Conservation (phyloP, 1,140 invertebrate genomes). For the Lepeophtheirus salmonis region DNA sequence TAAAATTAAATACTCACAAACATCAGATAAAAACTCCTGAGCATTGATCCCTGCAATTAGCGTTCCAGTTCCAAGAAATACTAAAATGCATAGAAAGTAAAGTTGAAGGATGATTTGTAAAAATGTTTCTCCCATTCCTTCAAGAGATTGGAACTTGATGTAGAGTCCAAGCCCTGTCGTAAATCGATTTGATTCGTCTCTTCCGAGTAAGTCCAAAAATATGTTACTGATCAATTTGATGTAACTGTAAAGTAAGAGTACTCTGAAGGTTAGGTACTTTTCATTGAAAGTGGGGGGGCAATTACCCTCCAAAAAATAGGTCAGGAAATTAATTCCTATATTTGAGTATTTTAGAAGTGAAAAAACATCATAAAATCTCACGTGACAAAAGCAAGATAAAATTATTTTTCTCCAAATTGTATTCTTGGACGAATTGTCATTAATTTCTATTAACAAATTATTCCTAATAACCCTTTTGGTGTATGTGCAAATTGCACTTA, state of each 20-base stretch:
- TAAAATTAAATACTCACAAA: not conserved
- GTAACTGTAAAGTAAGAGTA: not conserved
- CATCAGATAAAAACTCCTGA: not conserved
- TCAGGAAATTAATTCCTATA: too few relatives aligned
- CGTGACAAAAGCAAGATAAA: too few relatives aligned
- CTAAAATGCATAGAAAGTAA: constrained; percentile 5
- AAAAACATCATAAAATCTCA: too few relatives aligned
- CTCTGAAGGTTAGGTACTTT: too few relatives aligned
- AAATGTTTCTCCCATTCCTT: not conserved
- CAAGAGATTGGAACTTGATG: constrained; percentile 3
- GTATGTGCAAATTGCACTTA: too few relatives aligned
- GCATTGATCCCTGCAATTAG: constrained; percentile 4
- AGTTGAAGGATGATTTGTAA: constrained; percentile 9
- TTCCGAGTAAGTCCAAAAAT: not conserved
- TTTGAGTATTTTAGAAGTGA: too few relatives aligned
- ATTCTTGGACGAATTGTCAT: too few relatives aligned
- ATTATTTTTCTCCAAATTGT: too few relatives aligned
- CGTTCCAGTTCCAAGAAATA: constrained; percentile 10
- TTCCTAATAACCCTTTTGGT: too few relatives aligned
- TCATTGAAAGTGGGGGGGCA: too few relatives aligned
- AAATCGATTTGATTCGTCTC: not conserved
- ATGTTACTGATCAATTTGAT: not conserved
- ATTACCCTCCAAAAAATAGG: too few relatives aligned
- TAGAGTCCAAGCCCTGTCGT: not conserved
- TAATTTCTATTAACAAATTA: too few relatives aligned